Base-by-base conservation (phyloP, 2,797 vertebrate genomes). In the Gadopsis bispinosus region DNA sequence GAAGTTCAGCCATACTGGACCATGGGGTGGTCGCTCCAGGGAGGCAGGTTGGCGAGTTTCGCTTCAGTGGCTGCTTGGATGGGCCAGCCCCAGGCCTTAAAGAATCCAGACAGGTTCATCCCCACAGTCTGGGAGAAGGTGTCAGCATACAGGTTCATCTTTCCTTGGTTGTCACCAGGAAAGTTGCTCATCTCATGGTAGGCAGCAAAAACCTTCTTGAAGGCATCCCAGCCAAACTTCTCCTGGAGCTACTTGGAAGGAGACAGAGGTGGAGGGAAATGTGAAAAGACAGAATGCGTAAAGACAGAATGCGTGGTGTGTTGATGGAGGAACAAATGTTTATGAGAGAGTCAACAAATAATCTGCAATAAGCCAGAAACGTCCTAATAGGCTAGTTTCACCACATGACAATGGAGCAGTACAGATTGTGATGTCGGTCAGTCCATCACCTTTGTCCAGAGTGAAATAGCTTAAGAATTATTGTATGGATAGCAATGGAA, bases 61-160 rank as follows among this genome's bases (percentile, higher is more conserved):
- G 91, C 47, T 29, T 95, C 94, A 33, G 96, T 92, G 50, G 73
- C 85, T 0, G 73, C 61, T 33, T 93, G 65, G 63, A 97, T 94
- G 50, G 96, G 96, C 96, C 96, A 97, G 70, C 95, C 94, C 96
- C 97, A 97, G 75, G 94, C 85, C 89, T 96, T 95, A 64, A 96
- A 96, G 92, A 97, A 97, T 1, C 87, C 87, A 51, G 66, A 65
- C 87, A 97, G 85, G 63, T 97, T 96, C 91, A 87, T 93, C 73
- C 86, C 92, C 62, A 97, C 95, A 35, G 88, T 75, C 43, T 84
- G 68, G 73, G 95, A 97, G 92, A 97, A 96, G 0, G 87, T 97
- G 92, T 95, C 93, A 20, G 93, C 91, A 58, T 94, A 96, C 62
- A 96, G 89, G 61, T 97, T 97, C 93, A 97, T 96, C 84, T 98